Base-by-base conservation (phyloP, 1,140 invertebrate genomes). In the Tribolium castaneum region DNA sequence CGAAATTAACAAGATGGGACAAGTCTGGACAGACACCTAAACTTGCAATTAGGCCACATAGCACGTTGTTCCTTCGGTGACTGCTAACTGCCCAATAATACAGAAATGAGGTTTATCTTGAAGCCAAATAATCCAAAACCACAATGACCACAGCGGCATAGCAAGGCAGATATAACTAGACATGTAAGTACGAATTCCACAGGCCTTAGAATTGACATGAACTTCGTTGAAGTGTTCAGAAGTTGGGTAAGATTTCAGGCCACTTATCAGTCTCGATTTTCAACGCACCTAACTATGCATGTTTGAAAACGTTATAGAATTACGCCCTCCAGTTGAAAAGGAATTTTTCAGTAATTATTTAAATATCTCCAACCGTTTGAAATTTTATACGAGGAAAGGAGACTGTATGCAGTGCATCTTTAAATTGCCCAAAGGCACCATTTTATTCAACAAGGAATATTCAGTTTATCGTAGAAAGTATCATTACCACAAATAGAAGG, bases 31-130 rank as follows among this genome's bases (percentile, higher is more conserved):
- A 52, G 51, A 59, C 54, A 59, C 54, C 54, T 59, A 59, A 59
- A 59, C 54, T 59, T 3, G 54, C 54, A 59, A 59, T 59, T 59
- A 59, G 19, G 54, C 54, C 54, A 59, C 54, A 59, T 59, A 19
- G 54, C 19, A 59, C 54, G 54, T 14, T 59, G 54, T 30, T 59
- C 19, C 54, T 59, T 59, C 22, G 54, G 54, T 59, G 54, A 22
- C 54, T 59, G 22, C 16, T 59, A 59, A 59, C 13, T 59, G 22
- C 54, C 54, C 54, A 59, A 59, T 59, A 59, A 59, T 59, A 59
- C 54, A 59, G 54, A 19, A 22, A 59, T 59, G 54, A 59, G 54
- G 54, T 59, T 59, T 30, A 59, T 59, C 54, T 59, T 25, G 13
- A 59, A 19, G 54, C 54, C 54, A 22, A 59, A 59, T 59, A 59